Evolutionary conservation across 2,113 vertebrate species (phyloP).

Genomic region (Haplotaxodon microlepis): DNA sequence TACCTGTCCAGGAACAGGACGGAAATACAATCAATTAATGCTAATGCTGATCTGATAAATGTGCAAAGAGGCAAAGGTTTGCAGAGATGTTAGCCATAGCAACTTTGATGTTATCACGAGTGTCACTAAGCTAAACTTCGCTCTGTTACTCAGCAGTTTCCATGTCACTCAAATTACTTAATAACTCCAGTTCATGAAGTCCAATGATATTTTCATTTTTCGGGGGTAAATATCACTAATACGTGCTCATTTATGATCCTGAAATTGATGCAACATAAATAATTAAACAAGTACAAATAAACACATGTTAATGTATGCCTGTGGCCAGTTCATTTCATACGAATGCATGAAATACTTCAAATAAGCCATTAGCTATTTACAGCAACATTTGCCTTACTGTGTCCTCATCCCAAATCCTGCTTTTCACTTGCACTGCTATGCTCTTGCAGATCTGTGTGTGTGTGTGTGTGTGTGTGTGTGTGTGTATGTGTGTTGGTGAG

Average conservation of each 20-base stretch:
- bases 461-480: background rate
- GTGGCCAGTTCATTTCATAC: background rate
- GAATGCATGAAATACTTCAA: background rate
- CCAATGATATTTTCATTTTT: background rate
- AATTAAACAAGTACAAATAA: background rate
- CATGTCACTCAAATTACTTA: background rate
- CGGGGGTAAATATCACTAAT: background rate
- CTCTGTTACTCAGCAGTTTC: background rate
- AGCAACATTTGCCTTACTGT: constrained; percentile 17
- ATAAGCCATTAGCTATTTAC: background rate
- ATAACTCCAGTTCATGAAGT: background rate
- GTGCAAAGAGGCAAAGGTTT: background rate
- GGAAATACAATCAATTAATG: background rate
- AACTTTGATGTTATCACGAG: background rate
- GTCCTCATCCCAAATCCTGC: constrained; percentile 33
- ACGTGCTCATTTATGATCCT: background rate
- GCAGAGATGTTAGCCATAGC: background rate
- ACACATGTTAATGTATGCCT: background rate
- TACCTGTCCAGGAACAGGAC: background rate
- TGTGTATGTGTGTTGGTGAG: background rate
- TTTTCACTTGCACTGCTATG: constrained; percentile 26
- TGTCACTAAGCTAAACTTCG: background rate
- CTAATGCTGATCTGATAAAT: background rate
- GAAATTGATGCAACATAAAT: background rate
- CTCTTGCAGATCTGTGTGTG: background rate